Percentiles rank a stretch among this genome's conserved stretches.
phyloP scores from a whole-genome alignment of 64 coral and sea anemone species.

The Montipora sp. region DNA sequence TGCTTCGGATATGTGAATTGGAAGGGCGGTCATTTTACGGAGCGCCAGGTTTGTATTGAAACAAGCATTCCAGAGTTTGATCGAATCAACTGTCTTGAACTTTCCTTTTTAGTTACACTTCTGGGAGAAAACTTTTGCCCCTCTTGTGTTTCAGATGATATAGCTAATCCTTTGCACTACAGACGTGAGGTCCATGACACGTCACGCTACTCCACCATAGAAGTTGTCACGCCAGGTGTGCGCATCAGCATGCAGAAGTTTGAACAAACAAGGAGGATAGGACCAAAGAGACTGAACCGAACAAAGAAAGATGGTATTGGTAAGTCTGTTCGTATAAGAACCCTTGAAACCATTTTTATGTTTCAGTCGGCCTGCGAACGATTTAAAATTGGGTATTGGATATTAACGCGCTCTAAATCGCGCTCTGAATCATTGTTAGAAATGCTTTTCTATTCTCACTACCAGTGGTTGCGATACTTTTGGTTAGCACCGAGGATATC shows the following conservation, averaged over 20 bases:
- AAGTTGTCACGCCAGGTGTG: slow-evolving; percentile 88
- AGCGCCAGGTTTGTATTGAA: slow-evolving; percentile 67
- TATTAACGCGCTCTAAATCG: too few relatives aligned
- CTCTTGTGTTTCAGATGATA: slow-evolving; percentile 57
- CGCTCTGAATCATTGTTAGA: too few relatives aligned
- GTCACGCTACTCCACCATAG: slow-evolving; percentile 72
- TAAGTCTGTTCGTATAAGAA: neutral
- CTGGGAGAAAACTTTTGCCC: neutral
- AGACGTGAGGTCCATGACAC: slow-evolving; percentile 75
- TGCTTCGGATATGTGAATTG: slow-evolving; percentile 94
- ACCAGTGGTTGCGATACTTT: too few relatives aligned
- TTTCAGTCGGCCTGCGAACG: too few relatives aligned
- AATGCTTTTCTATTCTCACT: too few relatives aligned
- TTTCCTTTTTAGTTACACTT: too few relatives aligned
- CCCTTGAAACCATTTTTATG: too few relatives aligned
- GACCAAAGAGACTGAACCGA: slow-evolving; percentile 9
- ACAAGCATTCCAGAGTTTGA: too few relatives aligned
- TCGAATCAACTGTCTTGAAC: too few relatives aligned
- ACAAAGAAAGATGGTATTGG: slow-evolving; percentile 11
- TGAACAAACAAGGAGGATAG: slow-evolving; percentile 58
- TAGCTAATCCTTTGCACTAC: slow-evolving; percentile 71
- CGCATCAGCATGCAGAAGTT: slow-evolving; percentile 95
- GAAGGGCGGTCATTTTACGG: slow-evolving; percentile 91
- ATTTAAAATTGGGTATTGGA: too few relatives aligned
- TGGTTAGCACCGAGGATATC: too few relatives aligned